Evolutionary conservation across 2,113 vertebrate species (phyloP).

Genomic region (Solea senegalensis): DNA sequence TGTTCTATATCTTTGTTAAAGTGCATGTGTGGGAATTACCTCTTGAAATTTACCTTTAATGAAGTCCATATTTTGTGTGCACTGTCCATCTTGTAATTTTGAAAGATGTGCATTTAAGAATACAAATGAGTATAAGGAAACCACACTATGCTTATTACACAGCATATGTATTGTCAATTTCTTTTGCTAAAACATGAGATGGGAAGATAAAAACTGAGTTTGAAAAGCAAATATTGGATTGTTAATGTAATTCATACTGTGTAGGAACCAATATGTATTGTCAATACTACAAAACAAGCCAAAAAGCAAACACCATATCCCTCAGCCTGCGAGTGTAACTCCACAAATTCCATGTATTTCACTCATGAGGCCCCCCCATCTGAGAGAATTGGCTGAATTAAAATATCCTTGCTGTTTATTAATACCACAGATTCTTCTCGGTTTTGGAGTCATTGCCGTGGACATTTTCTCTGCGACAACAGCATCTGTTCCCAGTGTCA

Average conservation of each 20-base stretch:
- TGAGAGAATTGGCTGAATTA: constrained; percentile 1
- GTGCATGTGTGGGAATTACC: too few relatives aligned
- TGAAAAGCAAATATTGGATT: background rate
- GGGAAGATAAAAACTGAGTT: background rate
- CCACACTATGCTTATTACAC: too few relatives aligned
- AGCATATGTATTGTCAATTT: too few relatives aligned
- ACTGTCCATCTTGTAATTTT: too few relatives aligned
- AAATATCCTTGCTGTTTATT: constrained; percentile 22
- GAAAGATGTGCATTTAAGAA: too few relatives aligned
- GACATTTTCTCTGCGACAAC: constrained; percentile 50
- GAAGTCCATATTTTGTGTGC: too few relatives aligned
- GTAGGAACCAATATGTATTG: background rate
- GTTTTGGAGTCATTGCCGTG: constrained; percentile 50
- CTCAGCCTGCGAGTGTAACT: background rate
- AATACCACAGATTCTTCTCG: constrained; percentile 33
- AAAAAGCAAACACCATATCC: background rate
- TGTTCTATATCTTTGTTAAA: too few relatives aligned
- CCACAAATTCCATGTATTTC: background rate
- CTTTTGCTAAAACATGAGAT: too few relatives aligned
- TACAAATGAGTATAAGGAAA: too few relatives aligned
- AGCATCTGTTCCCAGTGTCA: constrained; percentile 62
- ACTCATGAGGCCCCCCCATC: constrained; percentile 9
- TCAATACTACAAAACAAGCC: background rate
- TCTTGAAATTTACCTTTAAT: too few relatives aligned
- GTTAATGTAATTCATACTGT: background rate